Percentiles rank a stretch among this genome's conserved stretches.
Conservation (phyloP, 2,797 vertebrate species). For the Myiotriccus ornatus region DNA sequence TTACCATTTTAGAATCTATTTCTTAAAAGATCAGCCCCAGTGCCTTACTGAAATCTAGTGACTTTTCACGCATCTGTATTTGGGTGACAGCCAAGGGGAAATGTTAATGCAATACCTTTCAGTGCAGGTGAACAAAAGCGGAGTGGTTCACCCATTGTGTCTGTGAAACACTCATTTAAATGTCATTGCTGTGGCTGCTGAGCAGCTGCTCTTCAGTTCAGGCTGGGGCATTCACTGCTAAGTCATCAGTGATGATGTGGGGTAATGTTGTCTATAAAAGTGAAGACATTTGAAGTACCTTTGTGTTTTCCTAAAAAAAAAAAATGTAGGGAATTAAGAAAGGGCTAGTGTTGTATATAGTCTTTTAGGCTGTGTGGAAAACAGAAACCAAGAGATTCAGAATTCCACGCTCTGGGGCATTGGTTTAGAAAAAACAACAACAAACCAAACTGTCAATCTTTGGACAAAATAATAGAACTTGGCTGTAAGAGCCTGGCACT, state of each 20-base stretch:
- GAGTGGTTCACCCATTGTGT: neutral
- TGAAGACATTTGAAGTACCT: neutral
- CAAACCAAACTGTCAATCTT: neutral
- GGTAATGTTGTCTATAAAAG: neutral
- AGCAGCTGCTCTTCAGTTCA: neutral
- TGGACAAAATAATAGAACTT: neutral
- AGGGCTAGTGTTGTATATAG: neutral
- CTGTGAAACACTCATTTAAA: neutral
- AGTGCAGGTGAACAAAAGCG: neutral
- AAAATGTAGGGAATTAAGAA: neutral
- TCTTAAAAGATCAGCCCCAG: neutral
- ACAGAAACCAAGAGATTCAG: neutral
- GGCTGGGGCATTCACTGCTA: neutral
- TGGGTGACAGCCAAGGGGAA: neutral
- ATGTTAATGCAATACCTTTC: neutral
- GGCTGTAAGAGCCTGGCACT: neutral
- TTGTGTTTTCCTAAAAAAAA: neutral
- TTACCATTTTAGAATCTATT: neutral
- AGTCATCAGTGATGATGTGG: neutral
- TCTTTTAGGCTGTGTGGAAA: neutral
- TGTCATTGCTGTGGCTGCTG: neutral
- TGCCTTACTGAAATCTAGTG: neutral
- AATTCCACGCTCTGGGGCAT: neutral
- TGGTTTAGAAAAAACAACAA: neutral
- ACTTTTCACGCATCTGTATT: neutral